Percentiles rank a stretch among this genome's conserved stretches.
Conservation (phyloP, 2,113 vertebrate genomes). For the Syngnathus floridae region DNA sequence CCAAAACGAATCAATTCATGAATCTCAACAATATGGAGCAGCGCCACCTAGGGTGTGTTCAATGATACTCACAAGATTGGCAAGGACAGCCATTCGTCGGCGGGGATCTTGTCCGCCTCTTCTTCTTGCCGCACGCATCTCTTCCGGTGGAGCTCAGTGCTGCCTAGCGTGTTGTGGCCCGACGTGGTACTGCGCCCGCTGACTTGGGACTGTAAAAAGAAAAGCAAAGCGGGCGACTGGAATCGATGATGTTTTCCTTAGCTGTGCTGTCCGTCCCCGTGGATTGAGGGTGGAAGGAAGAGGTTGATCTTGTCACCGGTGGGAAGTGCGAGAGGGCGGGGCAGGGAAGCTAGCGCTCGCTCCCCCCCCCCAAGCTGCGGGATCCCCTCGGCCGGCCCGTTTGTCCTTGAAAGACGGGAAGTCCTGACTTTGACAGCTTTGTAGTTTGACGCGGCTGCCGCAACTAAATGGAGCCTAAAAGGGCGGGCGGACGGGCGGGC, state of each 20-base stretch:
- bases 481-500: too few species aligned
- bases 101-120: neutral
- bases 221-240: neutral
- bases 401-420: constrained; percentile 84
- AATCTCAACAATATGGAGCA: too few species aligned
- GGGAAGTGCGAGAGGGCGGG: constrained; percentile 49
- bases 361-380: constrained; percentile 64
- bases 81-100: neutral
- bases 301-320: constrained; percentile 50
- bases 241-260: too few species aligned
- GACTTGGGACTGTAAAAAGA: neutral
- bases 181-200: neutral
- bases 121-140: neutral
- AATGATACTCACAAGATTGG: too few species aligned
- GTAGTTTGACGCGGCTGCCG: constrained; percentile 79
- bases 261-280: too few species aligned
- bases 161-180: neutral
- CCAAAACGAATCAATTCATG: too few species aligned
- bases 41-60: too few species aligned
- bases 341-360: constrained; percentile 38
- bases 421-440: constrained; percentile 93
- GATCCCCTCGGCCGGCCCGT: constrained; percentile 79
- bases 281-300: neutral
- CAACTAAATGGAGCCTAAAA: too few species aligned
- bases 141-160: neutral